phyloP scores from a whole-genome alignment of 2,888 invertebrate species.

The Tipula unca region DNA sequence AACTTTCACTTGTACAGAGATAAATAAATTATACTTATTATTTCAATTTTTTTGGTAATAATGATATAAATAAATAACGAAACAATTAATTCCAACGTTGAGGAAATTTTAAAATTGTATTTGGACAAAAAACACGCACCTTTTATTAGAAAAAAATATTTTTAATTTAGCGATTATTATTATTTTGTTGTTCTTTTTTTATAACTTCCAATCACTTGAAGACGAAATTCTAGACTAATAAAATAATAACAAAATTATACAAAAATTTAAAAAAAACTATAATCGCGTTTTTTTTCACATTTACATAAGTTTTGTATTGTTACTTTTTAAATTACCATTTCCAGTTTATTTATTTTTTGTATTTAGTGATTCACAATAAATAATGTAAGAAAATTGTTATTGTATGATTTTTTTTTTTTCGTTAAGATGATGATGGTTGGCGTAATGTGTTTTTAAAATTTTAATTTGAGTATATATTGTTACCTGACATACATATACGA shows the following conservation, averaged over 20 bases:
- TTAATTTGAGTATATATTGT: too few relatives aligned
- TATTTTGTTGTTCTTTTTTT: background rate
- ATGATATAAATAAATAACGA: background rate
- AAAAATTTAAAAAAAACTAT: background rate
- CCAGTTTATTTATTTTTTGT: background rate
- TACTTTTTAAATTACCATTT: background rate
- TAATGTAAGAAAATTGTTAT: background rate
- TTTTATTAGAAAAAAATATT: background rate
- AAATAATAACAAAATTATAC: background rate
- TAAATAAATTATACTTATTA: background rate
- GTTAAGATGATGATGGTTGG: background rate
- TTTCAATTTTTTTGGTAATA: background rate
- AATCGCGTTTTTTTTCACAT: background rate
- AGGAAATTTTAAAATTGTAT: background rate
- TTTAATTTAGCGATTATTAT: background rate
- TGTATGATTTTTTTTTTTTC: background rate
- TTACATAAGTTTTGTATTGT: background rate
- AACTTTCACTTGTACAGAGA: background rate
- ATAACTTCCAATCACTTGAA: background rate
- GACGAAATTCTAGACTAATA: conserved; percentile 8
- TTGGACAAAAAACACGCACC: background rate
- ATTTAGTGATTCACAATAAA: background rate
- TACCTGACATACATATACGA: too few relatives aligned
- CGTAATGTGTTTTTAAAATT: background rate
- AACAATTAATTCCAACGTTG: background rate